Evolutionary conservation across 2,113 vertebrate species (phyloP), one percentile per base, ranked within the genome.

Genomic region (Prochilodus magdalenae): DNA sequence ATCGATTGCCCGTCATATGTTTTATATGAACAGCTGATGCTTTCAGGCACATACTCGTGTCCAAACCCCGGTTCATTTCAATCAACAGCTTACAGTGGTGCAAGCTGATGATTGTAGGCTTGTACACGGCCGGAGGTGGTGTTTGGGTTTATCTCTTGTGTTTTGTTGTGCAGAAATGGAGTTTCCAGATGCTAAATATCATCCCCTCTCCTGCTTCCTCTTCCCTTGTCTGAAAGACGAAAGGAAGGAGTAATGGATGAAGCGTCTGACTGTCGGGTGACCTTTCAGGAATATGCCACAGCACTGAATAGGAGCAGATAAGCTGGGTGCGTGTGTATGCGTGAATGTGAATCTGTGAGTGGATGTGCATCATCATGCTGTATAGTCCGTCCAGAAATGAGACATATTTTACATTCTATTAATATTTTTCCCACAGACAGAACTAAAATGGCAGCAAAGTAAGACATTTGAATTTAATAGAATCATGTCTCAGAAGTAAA

Each of bases 241-340:
- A 53, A 55, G 33, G 27, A n/a, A 69, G 72, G 49, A 29, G 40
- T 67, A 51, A 30, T 44, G 11, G 36, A 49, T 3, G 27, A 57
- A 33, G 11, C 27, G 24, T 79, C 40, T 29, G 29, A 47, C 26
- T 57, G 29, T 70, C 5, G 57, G 4, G 44, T 74, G 84, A 75
- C 65, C 76, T 86, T 86, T 83, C 0, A 59, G 14, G 53, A 40
- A 76, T 40, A 75, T 59, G 53, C 16, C 78, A 73, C 65, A 47
- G 67, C 26, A 33, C 49, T 59, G 60, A 47, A 67, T 16, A 14
- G 57, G 16, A 55, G 51, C 65, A 47, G 65, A 80, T 71, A 84
- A 55, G 20, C 72, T 15, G 26, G 40, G 60, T 75, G 75, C 53
- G 63, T 79, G 53, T 71, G 29, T 85, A 11, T 44, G 40, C 8